Base-by-base conservation (phyloP, 2,888 invertebrate genomes). In the Siphlonurus alternatus region DNA sequence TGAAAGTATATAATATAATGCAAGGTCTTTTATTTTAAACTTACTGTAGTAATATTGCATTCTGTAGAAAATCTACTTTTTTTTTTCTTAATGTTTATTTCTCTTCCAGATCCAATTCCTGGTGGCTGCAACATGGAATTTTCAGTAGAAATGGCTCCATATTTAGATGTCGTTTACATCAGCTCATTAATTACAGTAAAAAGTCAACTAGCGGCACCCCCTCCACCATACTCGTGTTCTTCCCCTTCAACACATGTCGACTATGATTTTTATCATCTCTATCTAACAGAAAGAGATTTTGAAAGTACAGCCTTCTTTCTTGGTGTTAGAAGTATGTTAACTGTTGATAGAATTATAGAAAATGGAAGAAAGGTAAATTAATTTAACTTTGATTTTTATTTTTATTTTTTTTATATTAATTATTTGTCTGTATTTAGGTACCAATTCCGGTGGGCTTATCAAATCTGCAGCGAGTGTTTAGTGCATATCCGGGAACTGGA, bases 101-200 rank as follows among this genome's bases (percentile, higher is more conserved):
- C n/a, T 38, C 15, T 70, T 77, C 66, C 74, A 89, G 89, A 83
- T 72, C 89, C 89, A 0, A 76, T 88, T 68, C 88, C 89, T 20
- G 90, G 90, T 53, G 89, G 87, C 20, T 89, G 89, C 72, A 89
- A 87, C 71, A 79, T 85, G 80, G 86, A 85, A 70, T 83, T 83
- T 68, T 74, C 81, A 54, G 71, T 81, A 19, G 76, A 80, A 68
- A 78, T 80, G 67, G 81, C 85, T 7, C 87, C 89, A 0, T 86
- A 78, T 70, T 78, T 85, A 70, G 74, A 74, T 62, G 68, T 83
- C 23, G 67, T 66, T 1, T 72, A 76, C 63, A 74, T 72, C 60
- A 68, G 76, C 68, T 67, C 76, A 23, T 72, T 79, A 61, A 76
- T 86, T 5, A 73, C 71, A 19, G 79, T 88, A 1, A 81, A 82